phyloP scores from a whole-genome alignment of 2,113 vertebrate species.

The Lepus americanus region DNA sequence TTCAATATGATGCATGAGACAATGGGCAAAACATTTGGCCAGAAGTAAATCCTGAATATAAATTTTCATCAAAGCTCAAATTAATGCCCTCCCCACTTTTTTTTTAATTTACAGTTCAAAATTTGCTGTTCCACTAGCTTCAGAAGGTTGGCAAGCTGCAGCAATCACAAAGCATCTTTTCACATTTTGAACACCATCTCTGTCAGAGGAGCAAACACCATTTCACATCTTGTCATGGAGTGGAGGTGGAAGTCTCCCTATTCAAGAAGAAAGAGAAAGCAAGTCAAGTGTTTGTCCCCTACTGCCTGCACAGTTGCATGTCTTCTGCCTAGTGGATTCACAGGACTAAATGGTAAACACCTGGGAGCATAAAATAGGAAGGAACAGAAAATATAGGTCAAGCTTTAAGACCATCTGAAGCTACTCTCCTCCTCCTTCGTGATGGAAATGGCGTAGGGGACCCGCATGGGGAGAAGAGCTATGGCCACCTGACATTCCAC shows the following conservation, averaged over 20 bases:
- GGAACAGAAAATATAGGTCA: neutral
- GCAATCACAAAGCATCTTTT: neutral
- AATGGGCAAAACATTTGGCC: neutral
- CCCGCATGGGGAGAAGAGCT: neutral
- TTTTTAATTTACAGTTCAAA: neutral
- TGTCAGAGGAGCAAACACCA: neutral
- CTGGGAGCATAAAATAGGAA: neutral
- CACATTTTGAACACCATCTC: neutral
- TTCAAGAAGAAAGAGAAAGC: constrained; percentile 20
- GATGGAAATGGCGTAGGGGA: neutral
- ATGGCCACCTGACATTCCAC: too few relatives aligned
- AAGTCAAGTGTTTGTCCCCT: neutral
- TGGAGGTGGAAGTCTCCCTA: neutral
- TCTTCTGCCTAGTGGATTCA: neutral
- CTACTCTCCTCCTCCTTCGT: neutral
- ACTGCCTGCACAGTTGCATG: neutral
- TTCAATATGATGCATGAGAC: neutral
- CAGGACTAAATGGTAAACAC: neutral
- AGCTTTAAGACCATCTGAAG: neutral
- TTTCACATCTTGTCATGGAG: neutral
- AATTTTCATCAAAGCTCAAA: constrained; percentile 43
- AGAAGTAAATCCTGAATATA: neutral
- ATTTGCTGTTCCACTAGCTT: neutral
- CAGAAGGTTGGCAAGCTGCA: neutral
- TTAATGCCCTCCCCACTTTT: neutral